Base-by-base conservation (phyloP, 2,797 vertebrate species). In the Semaprochilodus insignis region DNA sequence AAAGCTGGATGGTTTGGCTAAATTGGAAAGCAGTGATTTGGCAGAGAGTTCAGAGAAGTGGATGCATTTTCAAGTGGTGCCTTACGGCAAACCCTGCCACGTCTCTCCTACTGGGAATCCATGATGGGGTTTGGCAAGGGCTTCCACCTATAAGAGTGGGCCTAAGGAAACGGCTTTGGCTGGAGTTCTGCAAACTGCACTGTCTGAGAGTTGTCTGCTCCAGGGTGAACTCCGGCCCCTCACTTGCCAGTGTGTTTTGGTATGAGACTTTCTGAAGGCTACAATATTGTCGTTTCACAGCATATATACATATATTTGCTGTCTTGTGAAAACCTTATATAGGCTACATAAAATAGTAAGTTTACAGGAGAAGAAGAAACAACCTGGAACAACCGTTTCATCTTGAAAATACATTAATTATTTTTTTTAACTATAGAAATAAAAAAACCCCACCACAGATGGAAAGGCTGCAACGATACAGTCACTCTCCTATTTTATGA, bases 61-160 rank as follows among this genome's bases (percentile, higher is more conserved):
- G 88, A 87, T 76, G 78, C 69, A 15, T 86, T 91, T 92, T 93
- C 87, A 94, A 93, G 91, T 93, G 85, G 89, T 89, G 90, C 88
- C 90, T 79, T 36, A 1, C 17, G 90, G 75, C 85, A 92, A 88
- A 88, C 86, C 92, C 91, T 89, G 88, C 87, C 88, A 92, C 87
- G 90, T 89, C 89, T 91, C 80, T 89, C 87, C 88, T 91, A 91
- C 90, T 89, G 84, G 55, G 82, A 69, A 87, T 91, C 89, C 90
- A 90, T 93, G 93, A 94, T 93, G 92, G 92, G 92, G 88, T 89
- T 85, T 94, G 93, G 94, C 92, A 93, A 86, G 87, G 88, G 69
- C 44, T 83, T 90, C 85, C 88, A 89, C 90, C 86, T 87, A 89
- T 92, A 91, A 93, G 88, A 91, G 91, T 89, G 91, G 88, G 91